These are phyloP conservation scores for Heliconius eleuchia DNA, from an alignment of 1,140 invertebrate species.

Conservation along the genomic window DNA sequence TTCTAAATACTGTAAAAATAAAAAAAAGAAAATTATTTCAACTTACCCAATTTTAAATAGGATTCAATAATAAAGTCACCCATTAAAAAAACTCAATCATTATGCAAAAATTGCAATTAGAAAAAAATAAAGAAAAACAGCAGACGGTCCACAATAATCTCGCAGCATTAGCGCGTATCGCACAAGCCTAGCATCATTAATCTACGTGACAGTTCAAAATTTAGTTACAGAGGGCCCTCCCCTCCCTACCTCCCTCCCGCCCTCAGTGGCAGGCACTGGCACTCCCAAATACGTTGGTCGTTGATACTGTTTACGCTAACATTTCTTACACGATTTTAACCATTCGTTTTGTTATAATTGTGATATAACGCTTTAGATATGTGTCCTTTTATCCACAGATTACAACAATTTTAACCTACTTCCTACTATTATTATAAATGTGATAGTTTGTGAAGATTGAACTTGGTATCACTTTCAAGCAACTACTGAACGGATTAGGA, in stretches of 20 bases:
- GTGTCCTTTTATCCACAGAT: neutral
- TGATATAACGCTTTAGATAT: neutral
- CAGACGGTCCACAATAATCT: conserved; percentile 60
- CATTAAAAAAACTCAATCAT: neutral
- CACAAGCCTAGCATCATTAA: conserved; percentile 78
- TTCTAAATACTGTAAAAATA: too few species aligned
- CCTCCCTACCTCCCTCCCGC: conserved; percentile 36
- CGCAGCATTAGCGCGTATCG: conserved; percentile 76
- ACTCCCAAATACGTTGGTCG: conserved; percentile 45
- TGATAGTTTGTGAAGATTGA: too few species aligned
- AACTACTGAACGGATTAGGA: too few species aligned
- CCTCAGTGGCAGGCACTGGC: conserved; percentile 51
- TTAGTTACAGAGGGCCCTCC: conserved; percentile 78
- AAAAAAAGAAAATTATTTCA: too few species aligned
- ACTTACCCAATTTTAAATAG: too few species aligned
- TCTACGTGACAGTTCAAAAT: conserved; percentile 82
- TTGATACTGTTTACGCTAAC: conserved; percentile 28
- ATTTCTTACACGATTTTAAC: conserved; percentile 17
- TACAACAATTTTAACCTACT: neutral
- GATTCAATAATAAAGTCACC: too few species aligned
- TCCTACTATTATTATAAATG: too few species aligned
- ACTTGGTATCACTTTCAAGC: too few species aligned
- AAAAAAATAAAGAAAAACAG: conserved; percentile 15
- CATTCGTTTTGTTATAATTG: neutral
- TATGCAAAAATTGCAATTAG: conserved; percentile 22